Evolutionary conservation across 2,113 vertebrate genomes (phyloP).

Genomic region (Todiramphus chloris): DNA sequence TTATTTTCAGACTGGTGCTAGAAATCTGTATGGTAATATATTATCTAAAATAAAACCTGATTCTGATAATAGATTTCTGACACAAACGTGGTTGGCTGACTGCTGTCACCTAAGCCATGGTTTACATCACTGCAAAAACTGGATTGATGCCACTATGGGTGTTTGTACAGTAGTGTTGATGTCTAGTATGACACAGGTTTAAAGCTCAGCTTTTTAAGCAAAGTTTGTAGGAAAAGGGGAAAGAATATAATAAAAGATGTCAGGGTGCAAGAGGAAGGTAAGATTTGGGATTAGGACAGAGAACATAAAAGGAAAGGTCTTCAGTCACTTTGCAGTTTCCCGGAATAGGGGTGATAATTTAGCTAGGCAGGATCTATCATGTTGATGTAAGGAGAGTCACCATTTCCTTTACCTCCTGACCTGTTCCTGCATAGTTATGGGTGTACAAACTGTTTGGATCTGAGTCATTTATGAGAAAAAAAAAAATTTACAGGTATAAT

Average conservation of each 20-base stretch:
- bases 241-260: neutral
- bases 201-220: neutral
- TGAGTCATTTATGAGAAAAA: neutral
- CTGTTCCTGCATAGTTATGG: accelerated
- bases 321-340: neutral
- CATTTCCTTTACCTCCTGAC: neutral
- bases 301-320: neutral
- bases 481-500: neutral
- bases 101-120: neutral
- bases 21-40: neutral
- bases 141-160: neutral
- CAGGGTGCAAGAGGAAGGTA: neutral
- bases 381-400: neutral
- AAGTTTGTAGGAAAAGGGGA: neutral
- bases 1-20: neutral
- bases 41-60: neutral
- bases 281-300: neutral
- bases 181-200: neutral
- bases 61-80: neutral
- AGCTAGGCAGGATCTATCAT: neutral
- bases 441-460: neutral
- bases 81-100: neutral
- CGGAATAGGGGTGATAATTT: neutral
- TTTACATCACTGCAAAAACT: neutral
- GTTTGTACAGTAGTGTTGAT: neutral